phyloP scores from a whole-genome alignment of 2,113 vertebrate genomes.

The Leptosomus discolor region DNA sequence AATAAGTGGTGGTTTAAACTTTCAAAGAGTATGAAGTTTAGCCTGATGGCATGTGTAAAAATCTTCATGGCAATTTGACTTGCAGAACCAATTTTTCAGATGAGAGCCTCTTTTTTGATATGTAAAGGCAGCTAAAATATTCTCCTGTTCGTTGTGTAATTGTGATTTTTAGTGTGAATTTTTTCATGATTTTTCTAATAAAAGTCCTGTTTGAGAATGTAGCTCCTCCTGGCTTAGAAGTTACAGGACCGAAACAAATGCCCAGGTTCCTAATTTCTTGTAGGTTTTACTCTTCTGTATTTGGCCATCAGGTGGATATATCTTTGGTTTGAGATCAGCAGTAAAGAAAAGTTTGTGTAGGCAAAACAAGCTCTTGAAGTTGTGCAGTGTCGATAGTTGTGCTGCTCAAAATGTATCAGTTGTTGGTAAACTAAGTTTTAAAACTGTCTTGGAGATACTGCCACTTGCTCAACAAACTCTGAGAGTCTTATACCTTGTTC shows the following conservation, averaged over 20 bases:
- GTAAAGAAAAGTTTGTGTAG: neutral
- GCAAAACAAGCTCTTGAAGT: neutral
- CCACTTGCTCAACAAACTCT: neutral
- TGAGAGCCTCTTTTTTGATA: neutral
- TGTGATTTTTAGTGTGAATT: neutral
- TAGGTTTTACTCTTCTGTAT: neutral
- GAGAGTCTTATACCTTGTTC: neutral
- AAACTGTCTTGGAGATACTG: neutral
- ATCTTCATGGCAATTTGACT: neutral
- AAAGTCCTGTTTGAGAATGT: neutral
- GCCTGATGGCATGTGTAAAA: neutral
- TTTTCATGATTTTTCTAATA: neutral
- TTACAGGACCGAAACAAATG: neutral
- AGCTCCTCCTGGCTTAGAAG: neutral
- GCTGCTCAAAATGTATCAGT: accelerated
- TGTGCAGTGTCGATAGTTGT: neutral
- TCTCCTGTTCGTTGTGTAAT: neutral
- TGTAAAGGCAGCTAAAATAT: neutral
- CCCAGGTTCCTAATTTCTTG: neutral
- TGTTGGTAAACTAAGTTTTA: neutral
- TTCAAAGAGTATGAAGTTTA: neutral
- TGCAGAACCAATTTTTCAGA: neutral
- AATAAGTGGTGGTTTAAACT: neutral
- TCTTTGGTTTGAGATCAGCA: neutral
- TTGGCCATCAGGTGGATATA: neutral